Evolutionary conservation across 2,797 vertebrate genomes (phyloP), one percentile per base, ranked within the genome.

Genomic region (Trichosurus vulpecula): DNA sequence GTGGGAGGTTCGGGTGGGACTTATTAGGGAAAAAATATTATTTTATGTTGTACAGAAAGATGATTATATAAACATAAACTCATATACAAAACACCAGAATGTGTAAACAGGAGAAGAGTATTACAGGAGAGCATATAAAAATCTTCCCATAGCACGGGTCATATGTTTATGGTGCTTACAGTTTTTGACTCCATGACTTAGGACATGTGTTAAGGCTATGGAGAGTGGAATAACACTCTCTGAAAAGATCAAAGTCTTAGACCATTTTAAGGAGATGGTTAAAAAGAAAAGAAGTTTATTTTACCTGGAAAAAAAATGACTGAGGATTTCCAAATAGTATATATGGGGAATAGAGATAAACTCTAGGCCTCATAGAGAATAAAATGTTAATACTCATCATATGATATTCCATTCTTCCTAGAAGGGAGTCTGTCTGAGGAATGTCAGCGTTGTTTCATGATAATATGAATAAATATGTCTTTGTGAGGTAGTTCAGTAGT

Each of bases 351-450:
- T 87, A 87, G 22, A 87, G 10, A 87, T 87, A 87, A 87, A 87
- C 41, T 87, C n/a, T 41, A 41, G n/a, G n/a, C n/a, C 52, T 27
- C 22, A 54, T 1, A 25, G 25, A 57, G n/a, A 3, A 0, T 52
- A 27, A 27, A 6, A 25, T 1, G 16, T 13, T 22, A 53, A 53
- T 6, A 6, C 5, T 41, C 51, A 25, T 16, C 6, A 8, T 9
- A 22, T 92, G 19, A 0, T 0, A 4, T 16, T 22, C 74, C 51
- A 0, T 0, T 55, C 30, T 66, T 51, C 4, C 0, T 4, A 9
- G 47, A 52, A 52, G 52, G 57, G 22, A 93, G n/a, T 54, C 25
- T 66, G 4, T 5, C 54, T 47, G 31, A 6, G 8, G 0, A 6
- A n/a, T 29, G 47, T 89, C 41, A 52, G 14, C 22, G 1, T 47